Evolutionary conservation across 2,113 vertebrate genomes (phyloP).

Genomic region (Regulus satrapa): DNA sequence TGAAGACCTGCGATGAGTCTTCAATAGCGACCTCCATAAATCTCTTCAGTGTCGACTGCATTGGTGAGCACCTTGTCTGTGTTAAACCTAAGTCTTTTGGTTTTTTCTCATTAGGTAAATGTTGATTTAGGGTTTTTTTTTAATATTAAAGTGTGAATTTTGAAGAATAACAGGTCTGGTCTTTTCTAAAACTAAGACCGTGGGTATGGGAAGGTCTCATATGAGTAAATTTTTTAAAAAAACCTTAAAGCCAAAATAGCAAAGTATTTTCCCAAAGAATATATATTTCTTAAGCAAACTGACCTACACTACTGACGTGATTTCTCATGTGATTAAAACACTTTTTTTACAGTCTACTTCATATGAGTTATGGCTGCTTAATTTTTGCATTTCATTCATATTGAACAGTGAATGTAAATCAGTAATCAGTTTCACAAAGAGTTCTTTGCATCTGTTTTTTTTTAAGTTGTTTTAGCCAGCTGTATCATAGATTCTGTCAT

Average conservation of each 20-base stretch:
- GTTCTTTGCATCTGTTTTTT: not conserved
- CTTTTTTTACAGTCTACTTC: not conserved
- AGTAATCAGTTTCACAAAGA: not conserved
- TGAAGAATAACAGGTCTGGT: not conserved
- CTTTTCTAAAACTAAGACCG: not conserved
- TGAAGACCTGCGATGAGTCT: conserved; percentile 61
- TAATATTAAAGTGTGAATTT: not conserved
- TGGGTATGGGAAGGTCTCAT: not conserved
- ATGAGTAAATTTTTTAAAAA: not conserved
- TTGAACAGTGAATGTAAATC: not conserved
- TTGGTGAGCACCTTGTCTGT: conserved; percentile 74
- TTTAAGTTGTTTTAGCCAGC: not conserved
- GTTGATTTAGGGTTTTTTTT: not conserved
- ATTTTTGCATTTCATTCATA: not conserved
- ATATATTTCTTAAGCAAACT: not conserved
- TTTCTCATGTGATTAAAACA: not conserved
- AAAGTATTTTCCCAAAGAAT: not conserved
- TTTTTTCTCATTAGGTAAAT: not conserved
- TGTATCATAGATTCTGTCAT: not conserved
- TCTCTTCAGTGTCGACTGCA: conserved; percentile 81
- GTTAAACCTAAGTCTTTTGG: not conserved
- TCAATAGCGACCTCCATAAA: conserved; percentile 68
- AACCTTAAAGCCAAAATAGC: not conserved
- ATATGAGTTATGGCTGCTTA: not conserved
- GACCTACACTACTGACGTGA: not conserved